Evolutionary conservation across 2,113 vertebrate species (phyloP), one percentile per base, ranked within the genome.

Genomic region (Oncorhynchus tshawytscha): DNA sequence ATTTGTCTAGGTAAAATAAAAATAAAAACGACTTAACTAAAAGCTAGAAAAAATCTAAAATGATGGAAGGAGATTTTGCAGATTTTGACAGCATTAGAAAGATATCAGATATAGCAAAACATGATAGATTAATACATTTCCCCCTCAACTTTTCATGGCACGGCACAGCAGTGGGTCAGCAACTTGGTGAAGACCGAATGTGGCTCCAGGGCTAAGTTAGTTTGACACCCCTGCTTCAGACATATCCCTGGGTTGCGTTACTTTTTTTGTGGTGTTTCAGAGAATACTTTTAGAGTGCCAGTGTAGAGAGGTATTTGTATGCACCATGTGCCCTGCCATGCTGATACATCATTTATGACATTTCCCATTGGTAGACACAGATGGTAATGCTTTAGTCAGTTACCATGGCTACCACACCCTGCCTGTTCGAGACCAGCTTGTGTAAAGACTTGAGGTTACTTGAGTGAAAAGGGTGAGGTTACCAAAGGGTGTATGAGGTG

Each of bases 351-450:
- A 79, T 84, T 84, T 80, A 90, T 86, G 77, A 86, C 84, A 75
- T 90, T 90, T 91, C 51, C 51, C 51, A 75, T 71, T 77, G 85
- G 81, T 88, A 82, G 85, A 84, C 84, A 84, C 82, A 80, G 83
- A 85, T 18, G 83, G 83, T 81, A 83, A 87, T 79, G 85, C 72
- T 84, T 87, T 80, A 82, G 82, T 81, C 80, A 27, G 92, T 94
- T 94, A 81, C 92, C 87, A 93, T 94, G 89, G 89, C 85, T 90
- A 92, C 89, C 84, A 83, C 83, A 81, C 78, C 78, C 83, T 88
- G 78, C 72, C 85, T 75, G 70, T 76, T 72, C 76, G 73, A 85
- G 81, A 78, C 82, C 84, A 87, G 88, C 88, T 84, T 86, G 77
- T 77, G 59, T 77, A 73, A 81, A 65, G 60, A 86, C 86, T 81